Evolutionary conservation across 2,888 invertebrate genomes (phyloP).

Genomic region (Chalcosyrphus nemorum): DNA sequence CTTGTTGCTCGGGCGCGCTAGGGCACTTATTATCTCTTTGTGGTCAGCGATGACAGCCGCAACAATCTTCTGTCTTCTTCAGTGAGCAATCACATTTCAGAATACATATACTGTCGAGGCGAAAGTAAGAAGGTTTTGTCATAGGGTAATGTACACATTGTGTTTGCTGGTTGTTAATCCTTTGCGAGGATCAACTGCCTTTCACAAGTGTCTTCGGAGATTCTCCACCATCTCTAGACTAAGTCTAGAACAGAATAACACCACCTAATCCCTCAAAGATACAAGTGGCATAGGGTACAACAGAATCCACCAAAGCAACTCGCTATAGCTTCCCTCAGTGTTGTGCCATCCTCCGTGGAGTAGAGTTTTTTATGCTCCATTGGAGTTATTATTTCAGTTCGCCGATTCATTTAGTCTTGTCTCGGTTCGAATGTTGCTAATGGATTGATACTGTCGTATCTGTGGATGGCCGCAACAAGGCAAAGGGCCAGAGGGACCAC

Average conservation of each 20-base stretch:
- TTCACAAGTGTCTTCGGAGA: too few species aligned
- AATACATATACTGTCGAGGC: conserved; percentile 40
- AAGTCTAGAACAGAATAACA: too few species aligned
- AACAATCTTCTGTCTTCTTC: conserved; percentile 71
- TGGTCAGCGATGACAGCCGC: conserved; percentile 73
- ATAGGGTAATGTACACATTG: conserved; percentile 6
- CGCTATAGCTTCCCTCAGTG: neutral
- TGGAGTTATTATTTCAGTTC: conserved; percentile 62
- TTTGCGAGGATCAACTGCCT: too few species aligned
- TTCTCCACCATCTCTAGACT: too few species aligned
- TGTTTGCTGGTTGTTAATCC: too few species aligned
- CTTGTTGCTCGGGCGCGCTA: conserved; percentile 33
- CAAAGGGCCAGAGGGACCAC: conserved; percentile 21
- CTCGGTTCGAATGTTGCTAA: conserved; percentile 59
- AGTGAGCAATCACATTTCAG: conserved; percentile 70
- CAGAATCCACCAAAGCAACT: neutral
- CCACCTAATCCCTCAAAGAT: too few species aligned
- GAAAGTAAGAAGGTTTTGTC: conserved; percentile 42
- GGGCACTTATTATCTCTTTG: conserved; percentile 73
- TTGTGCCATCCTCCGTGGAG: too few species aligned
- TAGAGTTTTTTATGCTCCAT: conserved; percentile 31
- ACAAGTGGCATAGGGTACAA: conserved; percentile 22
- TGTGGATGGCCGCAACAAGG: conserved; percentile 17
- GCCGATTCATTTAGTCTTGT: conserved; percentile 66
- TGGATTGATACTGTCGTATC: conserved; percentile 71